Percentiles rank a stretch among this genome's conserved stretches.
Evolutionary conservation across 30 jellyfish, hydroid and myxozoan genomes (phyloP).

Genomic region (Catostylus mosaicus): DNA sequence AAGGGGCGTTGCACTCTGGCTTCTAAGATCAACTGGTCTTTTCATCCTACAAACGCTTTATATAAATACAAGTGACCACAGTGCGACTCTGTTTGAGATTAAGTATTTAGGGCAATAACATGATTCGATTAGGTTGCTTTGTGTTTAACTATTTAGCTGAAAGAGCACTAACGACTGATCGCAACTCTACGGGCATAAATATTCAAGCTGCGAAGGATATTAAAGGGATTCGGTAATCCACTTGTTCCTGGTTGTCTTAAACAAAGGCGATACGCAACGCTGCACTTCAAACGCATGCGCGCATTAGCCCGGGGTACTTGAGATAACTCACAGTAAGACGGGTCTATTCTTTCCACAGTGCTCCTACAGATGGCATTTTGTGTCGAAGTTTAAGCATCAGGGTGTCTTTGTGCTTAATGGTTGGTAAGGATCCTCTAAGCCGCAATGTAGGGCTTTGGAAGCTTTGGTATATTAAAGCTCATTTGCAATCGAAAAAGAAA

Average conservation of each 20-base stretch:
- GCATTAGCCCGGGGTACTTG: slow-evolving; percentile 22
- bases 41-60: slow-evolving; percentile 24
- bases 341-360: not conserved
- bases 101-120: slow-evolving; percentile 76
- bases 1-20: slow-evolving; percentile 69
- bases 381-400: slow-evolving; percentile 21
- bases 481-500: no score
- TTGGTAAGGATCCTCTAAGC: slow-evolving; percentile 21
- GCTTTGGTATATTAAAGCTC: no score
- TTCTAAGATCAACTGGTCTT: slow-evolving; percentile 49
- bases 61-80: slow-evolving; percentile 55
- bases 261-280: slow-evolving; percentile 48
- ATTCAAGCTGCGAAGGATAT: slow-evolving; percentile 76
- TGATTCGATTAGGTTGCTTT: slow-evolving; percentile 76
- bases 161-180: slow-evolving; percentile 53
- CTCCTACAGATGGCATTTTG: slow-evolving; percentile 42
- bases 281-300: slow-evolving; percentile 83
- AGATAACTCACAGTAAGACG: slow-evolving; percentile 10
- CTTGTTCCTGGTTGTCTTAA: slow-evolving; percentile 67
- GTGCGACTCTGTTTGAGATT: slow-evolving; percentile 72
- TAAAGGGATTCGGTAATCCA: slow-evolving; percentile 55
- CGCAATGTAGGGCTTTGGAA: not conserved
- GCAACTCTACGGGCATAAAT: slow-evolving; percentile 40
- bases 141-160: slow-evolving; percentile 42
- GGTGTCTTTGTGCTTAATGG: slow-evolving; percentile 41